phyloP scores from a whole-genome alignment of 2,797 vertebrate species.

The Sebastes steindachneri region DNA sequence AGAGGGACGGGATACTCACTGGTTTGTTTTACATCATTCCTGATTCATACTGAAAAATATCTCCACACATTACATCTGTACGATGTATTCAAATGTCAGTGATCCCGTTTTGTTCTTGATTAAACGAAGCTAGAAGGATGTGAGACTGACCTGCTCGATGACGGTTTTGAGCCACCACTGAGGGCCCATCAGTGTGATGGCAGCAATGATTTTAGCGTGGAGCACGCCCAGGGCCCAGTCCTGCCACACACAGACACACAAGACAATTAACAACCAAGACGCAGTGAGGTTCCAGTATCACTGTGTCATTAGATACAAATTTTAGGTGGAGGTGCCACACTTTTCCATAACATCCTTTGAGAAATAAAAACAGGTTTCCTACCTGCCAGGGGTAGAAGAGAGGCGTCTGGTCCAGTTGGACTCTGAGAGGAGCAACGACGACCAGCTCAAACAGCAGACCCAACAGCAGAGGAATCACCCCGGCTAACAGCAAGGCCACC shows the following conservation, averaged over 20 bases:
- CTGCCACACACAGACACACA: slow-evolving; percentile 68
- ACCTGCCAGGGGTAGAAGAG: slow-evolving; percentile 99
- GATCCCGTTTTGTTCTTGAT: neutral
- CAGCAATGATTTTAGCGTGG: slow-evolving; percentile 98
- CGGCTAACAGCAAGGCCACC: slow-evolving; percentile 91
- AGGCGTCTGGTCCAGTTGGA: slow-evolving; percentile 96
- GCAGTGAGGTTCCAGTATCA: neutral
- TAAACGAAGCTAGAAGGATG: neutral
- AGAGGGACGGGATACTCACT: neutral
- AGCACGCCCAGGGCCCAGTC: slow-evolving; percentile 98
- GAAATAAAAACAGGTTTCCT: neutral
- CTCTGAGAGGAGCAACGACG: slow-evolving; percentile 93
- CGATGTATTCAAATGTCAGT: neutral
- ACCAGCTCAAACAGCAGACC: slow-evolving; percentile 95
- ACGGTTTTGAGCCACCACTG: slow-evolving; percentile 99
- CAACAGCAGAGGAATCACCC: slow-evolving; percentile 92
- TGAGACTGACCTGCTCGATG: slow-evolving; percentile 92
- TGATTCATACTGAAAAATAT: neutral
- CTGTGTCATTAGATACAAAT: neutral
- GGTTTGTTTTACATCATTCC: neutral
- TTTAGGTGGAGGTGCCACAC: neutral
- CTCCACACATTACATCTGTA: neutral
- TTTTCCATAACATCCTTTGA: neutral
- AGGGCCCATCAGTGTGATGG: slow-evolving; percentile 97
- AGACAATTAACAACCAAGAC: neutral